phyloP scores from a whole-genome alignment of 2,797 vertebrate species.

The Myotis planiceps region DNA sequence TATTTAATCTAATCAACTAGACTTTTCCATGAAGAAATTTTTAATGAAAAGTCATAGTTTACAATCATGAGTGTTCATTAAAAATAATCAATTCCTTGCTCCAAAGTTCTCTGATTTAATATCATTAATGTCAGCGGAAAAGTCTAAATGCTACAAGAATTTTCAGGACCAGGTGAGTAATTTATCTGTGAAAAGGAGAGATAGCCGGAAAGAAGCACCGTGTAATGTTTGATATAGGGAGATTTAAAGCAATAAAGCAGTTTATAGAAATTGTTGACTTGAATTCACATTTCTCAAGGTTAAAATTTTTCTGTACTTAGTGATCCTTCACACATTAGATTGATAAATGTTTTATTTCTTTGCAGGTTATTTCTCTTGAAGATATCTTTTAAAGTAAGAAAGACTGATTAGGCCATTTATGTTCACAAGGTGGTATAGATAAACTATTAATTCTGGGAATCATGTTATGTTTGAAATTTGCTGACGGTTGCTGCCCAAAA shows the following conservation, averaged over 20 bases:
- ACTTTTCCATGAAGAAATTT: constrained; percentile 47
- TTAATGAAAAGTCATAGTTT: constrained; percentile 53
- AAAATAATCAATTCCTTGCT: constrained; percentile 38
- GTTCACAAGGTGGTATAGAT: constrained; percentile 25
- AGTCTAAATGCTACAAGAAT: neutral
- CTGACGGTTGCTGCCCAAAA: constrained; percentile 17
- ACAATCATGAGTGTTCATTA: constrained; percentile 42
- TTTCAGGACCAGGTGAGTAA: neutral
- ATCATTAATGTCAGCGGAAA: neutral
- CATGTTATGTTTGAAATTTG: constrained; percentile 38
- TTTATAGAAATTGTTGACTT: neutral
- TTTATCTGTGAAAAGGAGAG: neutral
- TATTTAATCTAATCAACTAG: neutral
- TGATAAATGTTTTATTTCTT: constrained; percentile 53
- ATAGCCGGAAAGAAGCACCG: neutral
- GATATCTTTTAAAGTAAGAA: constrained; percentile 57
- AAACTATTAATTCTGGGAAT: constrained; percentile 58
- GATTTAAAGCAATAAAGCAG: neutral
- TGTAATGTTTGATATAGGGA: neutral
- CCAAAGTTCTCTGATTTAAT: neutral
- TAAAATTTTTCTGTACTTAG: neutral
- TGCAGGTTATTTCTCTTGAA: constrained; percentile 43
- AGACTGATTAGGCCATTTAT: constrained; percentile 50
- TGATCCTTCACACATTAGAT: constrained; percentile 26
- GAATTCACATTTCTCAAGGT: constrained; percentile 21